Percentiles rank a stretch among this genome's conserved stretches.
These are phyloP conservation scores for Subanguina moxae DNA, from an alignment of 1,140 invertebrate genomes.

Conservation along the genomic window DNA sequence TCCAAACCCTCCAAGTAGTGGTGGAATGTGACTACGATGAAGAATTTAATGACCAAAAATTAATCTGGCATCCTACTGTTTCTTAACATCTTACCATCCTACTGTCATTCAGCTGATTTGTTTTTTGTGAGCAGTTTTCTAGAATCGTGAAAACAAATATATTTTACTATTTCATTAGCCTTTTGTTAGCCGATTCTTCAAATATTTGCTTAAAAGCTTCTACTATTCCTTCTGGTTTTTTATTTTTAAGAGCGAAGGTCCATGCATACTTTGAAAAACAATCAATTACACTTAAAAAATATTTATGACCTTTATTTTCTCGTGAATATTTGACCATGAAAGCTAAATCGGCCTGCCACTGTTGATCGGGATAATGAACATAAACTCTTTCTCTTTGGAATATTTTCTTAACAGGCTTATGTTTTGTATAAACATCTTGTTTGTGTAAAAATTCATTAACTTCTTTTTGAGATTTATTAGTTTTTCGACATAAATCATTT, in stretches of 20 bases:
- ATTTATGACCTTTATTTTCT: conserved; percentile 60
- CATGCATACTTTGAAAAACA: conserved; percentile 62
- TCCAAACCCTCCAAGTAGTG: too few species aligned
- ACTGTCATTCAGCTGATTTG: too few species aligned
- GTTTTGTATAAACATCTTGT: conserved; percentile 33
- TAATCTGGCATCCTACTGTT: too few species aligned
- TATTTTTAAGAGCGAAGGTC: conserved; percentile 61
- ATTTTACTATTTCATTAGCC: too few species aligned
- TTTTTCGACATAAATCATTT: conserved; percentile 31
- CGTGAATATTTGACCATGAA: conserved; percentile 51
- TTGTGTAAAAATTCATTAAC: conserved; percentile 33
- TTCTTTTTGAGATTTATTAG: conserved; percentile 31
- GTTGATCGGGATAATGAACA: conserved; percentile 51
- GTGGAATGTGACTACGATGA: too few species aligned
- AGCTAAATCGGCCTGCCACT: conserved; percentile 60
- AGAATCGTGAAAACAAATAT: too few species aligned
- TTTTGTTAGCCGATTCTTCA: conserved; percentile 22
- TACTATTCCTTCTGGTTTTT: conserved; percentile 55
- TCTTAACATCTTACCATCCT: too few species aligned
- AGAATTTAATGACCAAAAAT: too few species aligned
- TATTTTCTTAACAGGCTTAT: conserved; percentile 28
- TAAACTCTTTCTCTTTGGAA: conserved; percentile 35
- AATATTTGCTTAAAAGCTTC: conserved; percentile 49
- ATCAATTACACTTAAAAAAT: conserved; percentile 62
- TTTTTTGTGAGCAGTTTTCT: too few species aligned